Conservation (phyloP, 2,888 invertebrate species). For the Habroteleia sp. region DNA sequence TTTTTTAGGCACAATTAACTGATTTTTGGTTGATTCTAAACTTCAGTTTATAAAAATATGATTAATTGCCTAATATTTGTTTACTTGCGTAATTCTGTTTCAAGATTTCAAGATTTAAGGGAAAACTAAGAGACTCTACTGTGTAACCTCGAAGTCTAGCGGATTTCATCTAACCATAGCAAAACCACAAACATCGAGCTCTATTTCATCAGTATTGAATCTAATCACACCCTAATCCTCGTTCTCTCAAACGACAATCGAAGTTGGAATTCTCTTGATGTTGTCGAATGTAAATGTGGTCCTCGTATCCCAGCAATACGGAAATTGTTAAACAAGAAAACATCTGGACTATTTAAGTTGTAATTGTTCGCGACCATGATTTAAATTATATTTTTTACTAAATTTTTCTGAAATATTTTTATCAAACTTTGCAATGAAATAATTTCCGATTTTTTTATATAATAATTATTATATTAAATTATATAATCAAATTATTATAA, state of each 20-base stretch:
- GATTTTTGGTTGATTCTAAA: too few relatives aligned
- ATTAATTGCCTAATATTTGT: too few relatives aligned
- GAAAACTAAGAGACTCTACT: constrained; percentile 3
- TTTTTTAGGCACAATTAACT: too few relatives aligned
- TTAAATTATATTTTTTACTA: too few relatives aligned
- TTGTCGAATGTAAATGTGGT: constrained; percentile 58
- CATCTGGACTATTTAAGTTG: constrained; percentile 10
- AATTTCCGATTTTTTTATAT: too few relatives aligned
- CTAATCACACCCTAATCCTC: constrained; percentile 53
- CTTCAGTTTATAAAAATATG: too few relatives aligned
- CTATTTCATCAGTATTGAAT: constrained; percentile 49
- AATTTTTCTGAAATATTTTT: too few relatives aligned
- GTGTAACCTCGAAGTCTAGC: constrained; percentile 7
- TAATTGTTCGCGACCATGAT: too few relatives aligned
- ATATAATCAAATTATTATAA: too few relatives aligned
- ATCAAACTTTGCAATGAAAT: too few relatives aligned
- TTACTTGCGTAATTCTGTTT: neutral
- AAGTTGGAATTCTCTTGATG: constrained; percentile 50
- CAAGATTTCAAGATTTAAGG: neutral
- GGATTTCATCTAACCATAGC: constrained; percentile 24
- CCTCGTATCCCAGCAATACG: constrained; percentile 11
- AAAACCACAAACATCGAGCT: constrained; percentile 34
- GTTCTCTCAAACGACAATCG: constrained; percentile 54
- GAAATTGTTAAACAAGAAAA: constrained; percentile 8
- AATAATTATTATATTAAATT: too few relatives aligned